Percentiles rank a stretch among this genome's conserved stretches.
Conservation (phyloP, 2,888 invertebrate genomes). For the Stictocephala bisonia region DNA sequence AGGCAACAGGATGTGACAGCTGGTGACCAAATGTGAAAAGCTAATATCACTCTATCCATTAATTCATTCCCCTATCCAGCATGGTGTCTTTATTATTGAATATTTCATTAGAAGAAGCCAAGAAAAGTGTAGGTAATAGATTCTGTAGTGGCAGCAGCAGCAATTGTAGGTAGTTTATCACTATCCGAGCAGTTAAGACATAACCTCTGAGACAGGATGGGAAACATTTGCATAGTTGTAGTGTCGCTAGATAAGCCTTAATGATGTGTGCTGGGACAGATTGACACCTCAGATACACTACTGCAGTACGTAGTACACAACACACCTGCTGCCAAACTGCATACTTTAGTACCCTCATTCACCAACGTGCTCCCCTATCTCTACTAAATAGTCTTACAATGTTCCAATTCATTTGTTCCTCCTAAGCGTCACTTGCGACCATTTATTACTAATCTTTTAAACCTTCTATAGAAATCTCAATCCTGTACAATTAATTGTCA, state of each 20-base stretch:
- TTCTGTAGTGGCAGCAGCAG: too few relatives aligned
- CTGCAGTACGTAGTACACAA: not conserved
- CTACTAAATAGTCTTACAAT: too few relatives aligned
- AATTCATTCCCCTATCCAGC: too few relatives aligned
- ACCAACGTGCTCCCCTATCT: too few relatives aligned
- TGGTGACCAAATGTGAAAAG: too few relatives aligned
- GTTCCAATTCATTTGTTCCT: too few relatives aligned
- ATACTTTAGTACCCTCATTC: too few relatives aligned
- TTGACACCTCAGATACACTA: not conserved
- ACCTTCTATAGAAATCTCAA: too few relatives aligned
- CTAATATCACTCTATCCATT: too few relatives aligned
- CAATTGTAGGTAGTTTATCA: constrained; percentile 28
- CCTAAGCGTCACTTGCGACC: not conserved
- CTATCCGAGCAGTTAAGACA: not conserved
- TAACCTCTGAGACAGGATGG: not conserved
- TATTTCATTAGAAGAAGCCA: constrained; percentile 28
- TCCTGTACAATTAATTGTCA: too few relatives aligned
- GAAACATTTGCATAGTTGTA: constrained; percentile 32
- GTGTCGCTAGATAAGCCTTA: constrained; percentile 17
- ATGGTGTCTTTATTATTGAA: constrained; percentile 20
- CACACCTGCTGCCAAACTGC: not conserved
- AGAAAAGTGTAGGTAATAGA: constrained; percentile 24
- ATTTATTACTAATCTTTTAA: too few relatives aligned
- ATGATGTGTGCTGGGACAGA: constrained; percentile 4
- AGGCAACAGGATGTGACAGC: too few relatives aligned